Evolutionary conservation across 2,113 vertebrate species (phyloP), one percentile per base, ranked within the genome.

Genomic region (Spilogale gracilis): DNA sequence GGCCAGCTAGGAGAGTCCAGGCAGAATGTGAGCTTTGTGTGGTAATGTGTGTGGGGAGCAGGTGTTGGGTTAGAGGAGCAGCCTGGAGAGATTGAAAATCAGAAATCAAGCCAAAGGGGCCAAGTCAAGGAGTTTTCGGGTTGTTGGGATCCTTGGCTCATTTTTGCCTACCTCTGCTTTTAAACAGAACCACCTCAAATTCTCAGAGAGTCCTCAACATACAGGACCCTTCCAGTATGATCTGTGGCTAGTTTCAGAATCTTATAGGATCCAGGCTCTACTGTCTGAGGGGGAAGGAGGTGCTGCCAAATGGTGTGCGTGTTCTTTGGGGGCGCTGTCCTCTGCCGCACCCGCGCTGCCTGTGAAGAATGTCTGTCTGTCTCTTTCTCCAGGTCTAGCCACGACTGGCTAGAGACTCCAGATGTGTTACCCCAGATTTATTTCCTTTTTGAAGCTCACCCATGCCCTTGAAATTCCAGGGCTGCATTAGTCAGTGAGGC

Each of bases 401-500:
- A 14, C 16, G 60, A 86, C 79, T 85, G 58, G 30, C 56, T 74
- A 76, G 80, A 86, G 90, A 76, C 54, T 80, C 32, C 56, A 92
- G 83, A 94, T 95, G 97, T 96, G 91, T 95, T 89, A 83, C 54
- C 43, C 25, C 20, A 90, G 90, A 95, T 96, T 96, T 97, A 71
- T 93, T 94, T 95, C 50, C 45, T 97, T 84, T 54, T 79, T 14
- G 38, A 81, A 73, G 54, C 21, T 97, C 32, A 13, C 74, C 63
- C 65, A 48, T 43, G n/a, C 38, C 60, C 97, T 97, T 96, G 92
- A 95, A 65, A 98, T 98, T 98, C 97, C 97, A 91, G 91, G 81
- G 18, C 88, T 83, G 88, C 97, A 96, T 96, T 91, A 67, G 69
- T 87, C 95, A 97, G 30, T 96, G 97, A 97, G 89, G 92, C 97